Conservation (phyloP, 2,888 invertebrate species). For the Athetis lepigone region DNA sequence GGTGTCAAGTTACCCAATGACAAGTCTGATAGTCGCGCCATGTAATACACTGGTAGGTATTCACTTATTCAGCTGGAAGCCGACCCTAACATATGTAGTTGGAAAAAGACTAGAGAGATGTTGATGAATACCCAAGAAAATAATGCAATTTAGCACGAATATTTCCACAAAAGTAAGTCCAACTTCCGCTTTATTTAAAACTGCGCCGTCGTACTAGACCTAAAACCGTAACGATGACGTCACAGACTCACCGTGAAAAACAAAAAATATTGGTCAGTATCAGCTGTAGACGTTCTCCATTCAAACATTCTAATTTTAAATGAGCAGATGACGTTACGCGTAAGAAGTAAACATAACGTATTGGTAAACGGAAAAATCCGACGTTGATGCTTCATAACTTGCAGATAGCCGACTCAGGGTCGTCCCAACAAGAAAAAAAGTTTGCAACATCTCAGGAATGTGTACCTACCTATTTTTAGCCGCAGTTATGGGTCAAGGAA, state of each 20-base stretch:
- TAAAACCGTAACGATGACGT: slow-evolving; percentile 37
- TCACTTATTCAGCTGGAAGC: no score
- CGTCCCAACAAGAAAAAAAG: slow-evolving; percentile 37
- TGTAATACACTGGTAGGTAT: no score
- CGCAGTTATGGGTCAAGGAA: slow-evolving; percentile 57
- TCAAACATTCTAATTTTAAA: slow-evolving; percentile 62
- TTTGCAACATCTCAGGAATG: slow-evolving; percentile 35
- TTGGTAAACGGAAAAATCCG: slow-evolving; percentile 56
- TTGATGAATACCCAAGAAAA: no score
- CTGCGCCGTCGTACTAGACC: not conserved
- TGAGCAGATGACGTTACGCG: slow-evolving; percentile 40
- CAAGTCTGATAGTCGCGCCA: no score
- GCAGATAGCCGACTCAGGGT: slow-evolving; percentile 39
- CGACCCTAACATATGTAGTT: no score
- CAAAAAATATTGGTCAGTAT: slow-evolving; percentile 34
- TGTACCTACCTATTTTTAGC: slow-evolving; percentile 33
- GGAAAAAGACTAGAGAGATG: no score
- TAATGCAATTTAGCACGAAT: no score
- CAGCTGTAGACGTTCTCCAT: slow-evolving; percentile 57
- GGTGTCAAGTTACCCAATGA: no score
- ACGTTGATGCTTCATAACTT: slow-evolving; percentile 37
- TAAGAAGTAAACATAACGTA: slow-evolving; percentile 57
- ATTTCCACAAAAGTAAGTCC: not conserved
- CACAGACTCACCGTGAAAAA: slow-evolving; percentile 47
- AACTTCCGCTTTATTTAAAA: not conserved